Base-by-base conservation (phyloP, 1,140 invertebrate genomes). In the Polypedilum pembai region DNA sequence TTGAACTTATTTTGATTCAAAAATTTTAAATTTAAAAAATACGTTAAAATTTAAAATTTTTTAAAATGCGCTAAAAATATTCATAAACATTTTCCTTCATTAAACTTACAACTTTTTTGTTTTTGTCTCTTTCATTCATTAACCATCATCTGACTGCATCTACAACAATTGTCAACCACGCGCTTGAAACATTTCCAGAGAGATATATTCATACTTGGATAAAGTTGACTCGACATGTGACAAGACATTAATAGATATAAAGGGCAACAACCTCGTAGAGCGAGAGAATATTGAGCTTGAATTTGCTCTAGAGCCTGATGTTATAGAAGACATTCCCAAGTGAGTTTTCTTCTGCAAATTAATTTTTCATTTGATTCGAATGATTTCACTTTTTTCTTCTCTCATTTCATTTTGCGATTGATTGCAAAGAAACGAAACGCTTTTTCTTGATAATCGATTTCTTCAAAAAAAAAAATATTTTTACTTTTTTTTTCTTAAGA, bases 311-410 rank as follows among this genome's bases (percentile, higher is more conserved):
- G 81, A 82, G 40, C 80, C 81, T 0, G 81, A 82, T 75, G 75
- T 82, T 24, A 80, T 78, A 15, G 81, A 82, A 40, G 80, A 82
- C 76, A 79, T 82, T 41, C 81, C 81, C 63, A 82, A 82, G 81
- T 82, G 73, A 74, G 78, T 79, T 45, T 45, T 74, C 21, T 33
- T 33, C 12, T 15, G 12, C 21, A 17, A 40, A 40, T 45, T 20
- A 21, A 17, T 17, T n/a, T 74, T 75, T 15, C 24, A 20, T 7
- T 17, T 3, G 15, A 66, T 74, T 41, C 21, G 41, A 20, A 0
- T 8, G 7, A 1, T 10, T 40, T 73, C 0, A 10, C 12, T 73
- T 5, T 17, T 41, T 63, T n/a, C 10, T 12, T 12, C 10, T 18
- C 10, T 18, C 21, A n/a, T n/a, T 10, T 73, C 8, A n/a, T 73